Evolutionary conservation across 2,797 vertebrate species (phyloP).

Genomic region (Orestias chungarensis): DNA sequence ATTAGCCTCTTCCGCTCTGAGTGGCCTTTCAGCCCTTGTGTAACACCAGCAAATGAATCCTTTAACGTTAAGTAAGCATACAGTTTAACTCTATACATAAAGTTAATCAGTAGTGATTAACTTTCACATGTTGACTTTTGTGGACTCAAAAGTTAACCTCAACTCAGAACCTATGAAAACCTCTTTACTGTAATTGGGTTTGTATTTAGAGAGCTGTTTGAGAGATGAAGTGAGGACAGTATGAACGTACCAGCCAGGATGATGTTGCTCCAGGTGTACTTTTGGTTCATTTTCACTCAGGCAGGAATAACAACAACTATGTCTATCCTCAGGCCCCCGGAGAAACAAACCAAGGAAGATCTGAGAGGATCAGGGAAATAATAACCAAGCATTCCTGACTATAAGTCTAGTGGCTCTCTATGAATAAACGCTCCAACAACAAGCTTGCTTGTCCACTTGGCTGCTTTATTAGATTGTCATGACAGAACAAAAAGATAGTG

Average conservation of each 20-base stretch:
- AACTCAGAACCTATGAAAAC: background rate
- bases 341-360: background rate
- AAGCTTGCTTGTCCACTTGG: background rate
- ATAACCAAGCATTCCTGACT: slow-evolving; percentile 22
- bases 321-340: background rate
- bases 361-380: slow-evolving; percentile 23
- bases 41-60: background rate
- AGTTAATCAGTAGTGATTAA: background rate
- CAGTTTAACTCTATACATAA: background rate
- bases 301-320: slow-evolving; percentile 14
- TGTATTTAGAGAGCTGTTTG: background rate
- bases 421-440: background rate
- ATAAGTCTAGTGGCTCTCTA: slow-evolving; percentile 1
- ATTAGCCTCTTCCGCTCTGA: background rate
- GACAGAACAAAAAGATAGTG: background rate
- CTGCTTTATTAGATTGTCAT: slow-evolving; percentile 6
- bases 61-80: background rate
- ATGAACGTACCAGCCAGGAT: too few species aligned
- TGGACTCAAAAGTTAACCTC: background rate
- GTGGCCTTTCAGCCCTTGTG: background rate
- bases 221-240: too few species aligned
- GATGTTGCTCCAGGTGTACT: too few species aligned
- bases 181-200: background rate
- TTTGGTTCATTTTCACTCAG: slow-evolving; percentile 1
- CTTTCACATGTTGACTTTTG: background rate